These are phyloP conservation scores for Ciona savignyi DNA, from an alignment of 23 tunicate genomes.

Conservation along the genomic window DNA sequence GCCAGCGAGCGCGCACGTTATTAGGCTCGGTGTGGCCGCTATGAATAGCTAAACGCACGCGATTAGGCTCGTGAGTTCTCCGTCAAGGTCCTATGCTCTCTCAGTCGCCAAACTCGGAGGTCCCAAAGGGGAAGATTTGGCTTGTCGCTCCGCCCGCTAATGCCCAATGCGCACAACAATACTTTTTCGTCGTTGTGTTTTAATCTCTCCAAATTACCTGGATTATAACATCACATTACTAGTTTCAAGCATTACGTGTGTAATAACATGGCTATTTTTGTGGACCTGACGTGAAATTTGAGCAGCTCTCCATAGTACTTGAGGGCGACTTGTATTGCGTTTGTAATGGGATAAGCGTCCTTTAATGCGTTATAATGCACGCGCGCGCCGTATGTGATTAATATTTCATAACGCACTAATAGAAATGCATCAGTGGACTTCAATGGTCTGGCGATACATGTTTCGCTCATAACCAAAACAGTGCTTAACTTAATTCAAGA, in stretches of 20 bases:
- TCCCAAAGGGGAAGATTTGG: neutral
- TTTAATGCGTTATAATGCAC: conserved; percentile 21
- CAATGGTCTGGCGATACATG: neutral
- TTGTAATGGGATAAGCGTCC: conserved; percentile 24
- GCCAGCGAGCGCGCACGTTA: neutral
- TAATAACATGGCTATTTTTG: no score
- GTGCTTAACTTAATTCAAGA: no score
- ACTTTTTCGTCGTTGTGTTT: neutral
- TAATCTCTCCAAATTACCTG: neutral
- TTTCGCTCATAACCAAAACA: no score
- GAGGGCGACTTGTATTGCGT: conserved; percentile 4
- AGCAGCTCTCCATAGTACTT: no score
- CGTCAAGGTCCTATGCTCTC: neutral
- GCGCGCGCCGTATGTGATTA: conserved; percentile 6
- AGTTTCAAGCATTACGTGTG: no score
- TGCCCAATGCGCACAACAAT: neutral
- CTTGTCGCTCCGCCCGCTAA: neutral
- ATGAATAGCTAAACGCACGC: neutral
- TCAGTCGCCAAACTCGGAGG: neutral
- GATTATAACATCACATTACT: neutral
- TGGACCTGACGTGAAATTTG: no score
- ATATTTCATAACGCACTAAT: conserved; percentile 14
- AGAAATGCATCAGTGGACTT: neutral
- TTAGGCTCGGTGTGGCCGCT: neutral
- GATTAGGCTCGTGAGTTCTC: conserved; percentile 1